Evolutionary conservation across 1,140 invertebrate species (phyloP).

Genomic region (Linepithema humile): DNA sequence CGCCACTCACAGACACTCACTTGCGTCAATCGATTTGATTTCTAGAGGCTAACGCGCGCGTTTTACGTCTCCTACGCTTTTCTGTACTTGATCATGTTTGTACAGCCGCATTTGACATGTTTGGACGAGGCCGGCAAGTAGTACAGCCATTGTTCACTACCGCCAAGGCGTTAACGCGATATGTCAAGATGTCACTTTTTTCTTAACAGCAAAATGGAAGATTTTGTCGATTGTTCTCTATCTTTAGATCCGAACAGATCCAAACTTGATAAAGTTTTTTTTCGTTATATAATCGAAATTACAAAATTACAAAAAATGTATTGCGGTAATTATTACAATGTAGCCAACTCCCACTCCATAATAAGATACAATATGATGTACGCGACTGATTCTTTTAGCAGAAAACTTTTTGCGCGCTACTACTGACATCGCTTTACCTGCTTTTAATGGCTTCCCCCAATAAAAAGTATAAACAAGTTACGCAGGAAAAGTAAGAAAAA

Average conservation of each 20-base stretch:
- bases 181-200: constrained; percentile 11
- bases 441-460: neutral
- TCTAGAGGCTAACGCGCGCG: neutral
- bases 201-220: constrained; percentile 11
- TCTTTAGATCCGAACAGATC: neutral
- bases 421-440: neutral
- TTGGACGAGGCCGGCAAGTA: constrained; percentile 5
- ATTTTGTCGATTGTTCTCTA: neutral
- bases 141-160: constrained; percentile 1
- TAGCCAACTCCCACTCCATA: neutral
- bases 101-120: constrained; percentile 34
- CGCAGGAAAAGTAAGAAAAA: neutral
- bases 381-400: neutral
- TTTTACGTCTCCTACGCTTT: neutral
- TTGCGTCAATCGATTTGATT: constrained; percentile 2
- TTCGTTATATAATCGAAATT: neutral
- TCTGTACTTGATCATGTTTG: constrained; percentile 2
- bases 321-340: neutral
- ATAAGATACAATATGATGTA: neutral
- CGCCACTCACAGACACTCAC: neutral
- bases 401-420: neutral
- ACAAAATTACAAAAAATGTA: neutral
- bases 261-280: neutral
- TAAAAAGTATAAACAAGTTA: neutral
- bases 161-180: neutral